Conservation (phyloP, 1,140 invertebrate species). For the Harlomillsia oculata region DNA sequence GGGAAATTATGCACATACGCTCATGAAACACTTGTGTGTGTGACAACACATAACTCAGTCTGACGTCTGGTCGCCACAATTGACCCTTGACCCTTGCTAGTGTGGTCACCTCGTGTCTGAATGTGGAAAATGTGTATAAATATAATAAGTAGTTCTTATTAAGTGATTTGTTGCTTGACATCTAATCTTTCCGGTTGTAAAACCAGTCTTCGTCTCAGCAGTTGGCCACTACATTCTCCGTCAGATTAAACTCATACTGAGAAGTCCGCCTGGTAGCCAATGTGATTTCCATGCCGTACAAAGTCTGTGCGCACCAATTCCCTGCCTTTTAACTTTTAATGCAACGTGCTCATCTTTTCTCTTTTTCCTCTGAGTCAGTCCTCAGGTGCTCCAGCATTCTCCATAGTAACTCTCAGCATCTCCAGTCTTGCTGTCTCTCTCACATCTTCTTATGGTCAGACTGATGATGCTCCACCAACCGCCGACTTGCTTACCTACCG, state of each 20-base stretch:
- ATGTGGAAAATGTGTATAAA: conserved; percentile 18
- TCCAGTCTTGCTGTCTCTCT: too few species aligned
- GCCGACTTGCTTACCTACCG: too few species aligned
- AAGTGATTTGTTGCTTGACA: conserved; percentile 33
- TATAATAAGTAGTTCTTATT: conserved; percentile 21
- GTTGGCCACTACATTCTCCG: conserved; percentile 24
- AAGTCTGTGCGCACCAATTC: too few species aligned
- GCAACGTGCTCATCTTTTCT: too few species aligned
- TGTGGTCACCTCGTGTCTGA: conserved; percentile 23
- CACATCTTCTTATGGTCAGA: too few species aligned
- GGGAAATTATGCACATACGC: too few species aligned
- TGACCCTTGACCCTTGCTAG: conserved; percentile 23
- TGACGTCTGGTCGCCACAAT: conserved; percentile 21
- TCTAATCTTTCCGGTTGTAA: conserved; percentile 30
- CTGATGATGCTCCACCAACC: too few species aligned
- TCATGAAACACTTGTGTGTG: conserved; percentile 8
- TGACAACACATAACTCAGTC: conserved; percentile 24
- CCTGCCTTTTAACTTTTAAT: too few species aligned
- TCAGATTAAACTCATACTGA: conserved; percentile 22
- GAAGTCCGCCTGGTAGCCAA: conserved; percentile 14
- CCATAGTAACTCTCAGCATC: too few species aligned
- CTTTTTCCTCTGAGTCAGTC: too few species aligned
- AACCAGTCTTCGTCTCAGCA: conserved; percentile 27
- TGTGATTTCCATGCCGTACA: too few species aligned
- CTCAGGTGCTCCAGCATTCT: too few species aligned